Evolutionary conservation across 2,888 invertebrate genomes (phyloP), one percentile per base, ranked within the genome.

Genomic region (Thera britannica): DNA sequence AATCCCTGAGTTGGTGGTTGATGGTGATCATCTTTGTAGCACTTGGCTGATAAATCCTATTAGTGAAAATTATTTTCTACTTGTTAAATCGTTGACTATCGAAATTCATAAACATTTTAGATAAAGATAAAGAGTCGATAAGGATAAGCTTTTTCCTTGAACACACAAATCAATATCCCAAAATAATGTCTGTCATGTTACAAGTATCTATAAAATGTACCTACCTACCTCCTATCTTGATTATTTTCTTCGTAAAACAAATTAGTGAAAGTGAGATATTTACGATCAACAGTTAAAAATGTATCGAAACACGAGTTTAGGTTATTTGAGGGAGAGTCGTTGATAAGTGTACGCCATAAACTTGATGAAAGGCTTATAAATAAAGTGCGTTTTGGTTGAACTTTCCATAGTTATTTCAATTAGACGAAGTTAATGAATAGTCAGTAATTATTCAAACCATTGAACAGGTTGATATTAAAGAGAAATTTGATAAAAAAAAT

Each of bases 311-410:
- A 74, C 77, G 79, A 77, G 76, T 80, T 73, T 75, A 72, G 68
- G 79, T 78, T 74, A 78, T 82, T 80, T 82, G 80, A 83, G 83
- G 84, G 82, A 84, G 83, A 82, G 80, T 65, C 73, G 72, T 70
- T 74, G 75, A 77, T 79, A 76, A 78, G 73, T 77, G 76, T 75
- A 73, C 76, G 85, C 76, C 74, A 88, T 87, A 87, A 87, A 86
- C 68, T 79, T 86, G 84, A 89, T 87, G 84, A 89, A 89, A 89
- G 89, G 88, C 87, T 82, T 65, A 80, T 85, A 85, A 87, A 88
- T 87, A 84, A 87, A 84, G 83, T 81, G 81, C 78, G 78, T 81
- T 83, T 83, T 81, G 75, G 78, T 82, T 58, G 80, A 86, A 88
- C 88, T 88, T 90, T 89, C 87, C 86, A 86, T 83, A 78, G 72